Evolutionary conservation across 1,140 invertebrate species (phyloP).

Genomic region (Probaryconus sp.): DNA sequence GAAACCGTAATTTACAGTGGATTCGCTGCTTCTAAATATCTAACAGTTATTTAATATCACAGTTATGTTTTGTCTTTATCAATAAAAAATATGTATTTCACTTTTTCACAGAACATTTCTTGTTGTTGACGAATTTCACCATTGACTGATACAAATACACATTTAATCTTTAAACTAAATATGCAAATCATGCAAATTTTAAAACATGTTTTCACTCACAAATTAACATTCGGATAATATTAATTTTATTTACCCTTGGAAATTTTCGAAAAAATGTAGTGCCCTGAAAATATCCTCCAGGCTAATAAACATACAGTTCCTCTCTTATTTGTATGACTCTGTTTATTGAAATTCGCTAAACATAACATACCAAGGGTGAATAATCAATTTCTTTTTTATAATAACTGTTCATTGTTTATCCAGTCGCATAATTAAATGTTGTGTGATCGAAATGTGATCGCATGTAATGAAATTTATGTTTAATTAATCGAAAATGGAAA

Average conservation of each 20-base stretch:
- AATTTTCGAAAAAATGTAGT: background rate
- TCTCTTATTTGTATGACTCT: constrained; percentile 16
- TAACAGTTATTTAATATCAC: constrained; percentile 14
- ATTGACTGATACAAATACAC: no score
- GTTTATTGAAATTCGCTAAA: constrained; percentile 8
- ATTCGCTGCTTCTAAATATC: constrained; percentile 32
- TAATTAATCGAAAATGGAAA: constrained; percentile 40
- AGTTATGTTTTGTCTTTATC: constrained; percentile 11
- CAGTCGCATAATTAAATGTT: constrained; percentile 40
- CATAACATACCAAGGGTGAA: constrained; percentile 37
- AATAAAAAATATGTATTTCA: background rate
- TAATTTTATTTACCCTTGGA: no score
- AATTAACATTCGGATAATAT: no score
- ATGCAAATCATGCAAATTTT: no score
- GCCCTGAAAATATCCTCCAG: background rate
- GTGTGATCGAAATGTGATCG: constrained; percentile 25
- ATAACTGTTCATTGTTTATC: constrained; percentile 39
- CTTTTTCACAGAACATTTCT: no score
- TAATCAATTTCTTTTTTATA: constrained; percentile 54
- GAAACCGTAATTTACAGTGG: constrained; percentile 37
- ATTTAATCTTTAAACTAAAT: no score
- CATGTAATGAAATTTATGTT: constrained; percentile 37
- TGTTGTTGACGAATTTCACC: no score
- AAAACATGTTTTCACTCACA: no score
- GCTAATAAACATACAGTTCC: background rate